A percentile compares a stretch with the other conserved stretches of the same genome.
These are phyloP conservation scores for Lethenteron camtschaticum DNA, from an alignment of 2,113 vertebrate genomes.

Conservation along the genomic window DNA sequence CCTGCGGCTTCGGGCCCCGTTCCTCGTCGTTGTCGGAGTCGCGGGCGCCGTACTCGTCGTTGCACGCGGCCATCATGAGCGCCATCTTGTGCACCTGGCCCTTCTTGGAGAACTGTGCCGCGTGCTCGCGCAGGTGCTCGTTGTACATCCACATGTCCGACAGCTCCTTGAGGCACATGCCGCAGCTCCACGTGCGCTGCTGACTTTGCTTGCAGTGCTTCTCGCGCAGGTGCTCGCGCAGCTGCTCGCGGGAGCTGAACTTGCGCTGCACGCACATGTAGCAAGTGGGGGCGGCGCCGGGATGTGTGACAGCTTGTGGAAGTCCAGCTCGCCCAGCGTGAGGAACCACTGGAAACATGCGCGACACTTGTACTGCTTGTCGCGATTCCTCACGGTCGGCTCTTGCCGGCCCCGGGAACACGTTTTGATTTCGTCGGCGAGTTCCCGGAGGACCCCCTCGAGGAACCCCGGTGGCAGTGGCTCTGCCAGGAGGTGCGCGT, in stretches of 20 bases:
- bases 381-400: slow-evolving; percentile 32
- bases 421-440: too few species aligned
- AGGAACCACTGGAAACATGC: slow-evolving; percentile 88
- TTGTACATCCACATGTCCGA: slow-evolving; percentile 95
- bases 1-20: neutral
- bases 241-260: slow-evolving; percentile 73
- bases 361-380: slow-evolving; percentile 73
- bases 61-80: neutral
- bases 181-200: slow-evolving; percentile 62
- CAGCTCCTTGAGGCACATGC: slow-evolving; percentile 88
- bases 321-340: slow-evolving; percentile 60
- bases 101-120: slow-evolving; percentile 60
- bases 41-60: neutral
- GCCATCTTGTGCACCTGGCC: slow-evolving; percentile 40
- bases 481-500: too few species aligned
- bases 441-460: too few species aligned
- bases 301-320: slow-evolving; percentile 77
- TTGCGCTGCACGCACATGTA: slow-evolving; percentile 95
- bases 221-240: slow-evolving; percentile 67
- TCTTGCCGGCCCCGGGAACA: slow-evolving; percentile 18
- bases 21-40: neutral
- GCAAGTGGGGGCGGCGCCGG: slow-evolving; percentile 74
- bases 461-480: too few species aligned
- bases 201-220: slow-evolving; percentile 67
- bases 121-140: slow-evolving; percentile 73